Percentiles rank a stretch among this genome's conserved stretches.
phyloP scores from a whole-genome alignment of 2,113 vertebrate species.

The Felis chaus region DNA sequence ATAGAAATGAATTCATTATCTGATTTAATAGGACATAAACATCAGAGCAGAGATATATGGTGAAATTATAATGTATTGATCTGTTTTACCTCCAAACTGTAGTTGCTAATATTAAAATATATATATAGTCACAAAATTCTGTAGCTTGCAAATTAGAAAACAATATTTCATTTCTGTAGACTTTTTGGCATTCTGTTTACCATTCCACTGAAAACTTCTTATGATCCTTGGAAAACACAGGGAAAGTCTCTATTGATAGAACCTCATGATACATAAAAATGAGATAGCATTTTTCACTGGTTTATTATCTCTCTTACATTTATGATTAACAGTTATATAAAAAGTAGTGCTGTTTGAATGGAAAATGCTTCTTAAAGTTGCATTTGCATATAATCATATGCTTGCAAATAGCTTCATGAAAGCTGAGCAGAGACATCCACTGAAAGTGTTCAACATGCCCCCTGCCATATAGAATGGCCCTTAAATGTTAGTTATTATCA shows the following conservation, averaged over 20 bases:
- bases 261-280: background rate
- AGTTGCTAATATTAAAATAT: background rate
- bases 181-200: background rate
- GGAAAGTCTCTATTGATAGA: background rate
- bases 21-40: slow-evolving; percentile 39
- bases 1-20: background rate
- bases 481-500: background rate
- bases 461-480: background rate
- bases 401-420: background rate
- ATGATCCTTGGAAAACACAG: background rate
- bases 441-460: background rate
- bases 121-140: background rate
- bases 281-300: background rate
- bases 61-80: slow-evolving; percentile 30
- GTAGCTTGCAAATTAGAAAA: background rate
- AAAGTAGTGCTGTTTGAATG: background rate
- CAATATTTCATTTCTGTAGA: background rate
- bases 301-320: background rate
- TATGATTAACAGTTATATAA: background rate
- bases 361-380: background rate
- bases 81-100: background rate
- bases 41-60: background rate
- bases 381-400: slow-evolving; percentile 61
- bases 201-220: background rate
- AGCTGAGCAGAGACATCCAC: background rate